These are phyloP conservation scores for Phorcus lineatus DNA, from an alignment of 2,888 invertebrate species.

Conservation along the genomic window DNA sequence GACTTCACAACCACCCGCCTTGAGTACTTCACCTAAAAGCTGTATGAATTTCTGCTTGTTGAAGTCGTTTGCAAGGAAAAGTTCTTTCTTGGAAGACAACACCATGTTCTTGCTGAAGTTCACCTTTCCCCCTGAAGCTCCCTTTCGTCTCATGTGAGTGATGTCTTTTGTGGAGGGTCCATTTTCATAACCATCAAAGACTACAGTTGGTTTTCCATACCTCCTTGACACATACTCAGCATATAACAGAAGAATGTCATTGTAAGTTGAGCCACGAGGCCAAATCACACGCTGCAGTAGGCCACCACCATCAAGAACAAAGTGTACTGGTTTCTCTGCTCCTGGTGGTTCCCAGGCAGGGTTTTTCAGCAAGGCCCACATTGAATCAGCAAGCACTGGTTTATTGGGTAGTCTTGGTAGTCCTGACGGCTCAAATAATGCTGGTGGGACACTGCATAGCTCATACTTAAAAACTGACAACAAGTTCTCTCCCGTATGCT, in stretches of 20 bases:
- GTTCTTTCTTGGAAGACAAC: constrained; percentile 36
- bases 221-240: constrained; percentile 32
- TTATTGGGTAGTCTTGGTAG: constrained; percentile 42
- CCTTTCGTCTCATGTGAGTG: constrained; percentile 45
- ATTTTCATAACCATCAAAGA: constrained; percentile 55
- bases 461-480: constrained; percentile 43
- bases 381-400: constrained; percentile 42
- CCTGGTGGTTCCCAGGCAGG: not conserved
- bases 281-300: constrained; percentile 47
- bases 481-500: constrained; percentile 1
- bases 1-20: constrained; percentile 26
- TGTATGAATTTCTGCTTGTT: constrained; percentile 55
- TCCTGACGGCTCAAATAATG: constrained; percentile 48
- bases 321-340: constrained; percentile 1
- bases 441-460: constrained; percentile 42
- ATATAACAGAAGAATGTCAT: constrained; percentile 41
- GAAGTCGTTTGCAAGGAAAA: constrained; percentile 41
- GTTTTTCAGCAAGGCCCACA: constrained; percentile 35
- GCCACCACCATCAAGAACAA: constrained; percentile 51
- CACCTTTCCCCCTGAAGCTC: constrained; percentile 36
- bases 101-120: constrained; percentile 36
- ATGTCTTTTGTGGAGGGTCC: constrained; percentile 50
- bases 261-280: constrained; percentile 39
- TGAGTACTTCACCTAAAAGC: constrained; percentile 35
- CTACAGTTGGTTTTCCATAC: constrained; percentile 38